Evolutionary conservation across 2,113 vertebrate genomes (phyloP).

Genomic region (Myxocyprinus asiaticus): DNA sequence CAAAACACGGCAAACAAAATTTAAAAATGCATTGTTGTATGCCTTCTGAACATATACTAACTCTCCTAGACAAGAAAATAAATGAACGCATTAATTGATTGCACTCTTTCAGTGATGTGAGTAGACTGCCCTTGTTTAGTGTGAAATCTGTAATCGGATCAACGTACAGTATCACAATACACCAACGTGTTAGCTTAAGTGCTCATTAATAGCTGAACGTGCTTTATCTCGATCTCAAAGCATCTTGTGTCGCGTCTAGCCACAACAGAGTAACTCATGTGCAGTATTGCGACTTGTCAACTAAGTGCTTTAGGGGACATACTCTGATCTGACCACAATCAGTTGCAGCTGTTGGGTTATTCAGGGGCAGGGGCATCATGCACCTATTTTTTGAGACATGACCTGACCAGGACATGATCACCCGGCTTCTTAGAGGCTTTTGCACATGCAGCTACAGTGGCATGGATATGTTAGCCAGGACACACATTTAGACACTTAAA

Average conservation of each 20-base stretch:
- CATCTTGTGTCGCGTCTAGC: constrained; percentile 34
- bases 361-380: neutral
- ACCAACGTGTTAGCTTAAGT: constrained; percentile 32
- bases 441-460: neutral
- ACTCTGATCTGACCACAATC: neutral
- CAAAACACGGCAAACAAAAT: too few species aligned
- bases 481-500: constrained; percentile 10
- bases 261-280: constrained; percentile 27
- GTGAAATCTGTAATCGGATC: constrained; percentile 37
- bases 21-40: neutral
- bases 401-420: neutral
- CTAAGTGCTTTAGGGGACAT: constrained; percentile 16
- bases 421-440: neutral
- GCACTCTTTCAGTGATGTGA: neutral
- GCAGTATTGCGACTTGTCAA: neutral
- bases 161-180: constrained; percentile 16
- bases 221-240: constrained; percentile 30
- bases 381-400: too few species aligned
- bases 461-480: neutral
- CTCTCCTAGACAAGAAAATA: neutral
- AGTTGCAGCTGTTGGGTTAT: neutral
- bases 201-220: constrained; percentile 49
- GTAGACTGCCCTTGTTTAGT: neutral
- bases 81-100: neutral
- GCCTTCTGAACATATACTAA: neutral